Evolutionary conservation across 2,888 invertebrate genomes (phyloP).

Genomic region (Nomada fucata): DNA sequence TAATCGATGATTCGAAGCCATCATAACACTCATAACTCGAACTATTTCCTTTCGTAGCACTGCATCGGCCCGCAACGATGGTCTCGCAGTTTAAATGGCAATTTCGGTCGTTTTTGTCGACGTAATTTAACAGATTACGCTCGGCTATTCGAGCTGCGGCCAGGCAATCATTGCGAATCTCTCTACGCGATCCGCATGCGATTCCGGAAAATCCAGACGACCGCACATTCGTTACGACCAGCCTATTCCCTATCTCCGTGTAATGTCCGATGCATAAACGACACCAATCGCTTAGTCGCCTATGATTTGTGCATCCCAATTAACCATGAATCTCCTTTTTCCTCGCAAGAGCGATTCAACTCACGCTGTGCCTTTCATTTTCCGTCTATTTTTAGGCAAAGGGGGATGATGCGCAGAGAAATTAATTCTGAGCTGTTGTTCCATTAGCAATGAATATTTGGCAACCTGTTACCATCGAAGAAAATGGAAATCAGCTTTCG

Average conservation of each 20-base stretch:
- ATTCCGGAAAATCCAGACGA: conserved; percentile 17
- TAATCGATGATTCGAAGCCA: conserved; percentile 35
- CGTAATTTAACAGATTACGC: conserved; percentile 50
- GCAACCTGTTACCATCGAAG: background rate
- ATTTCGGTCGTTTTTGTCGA: conserved; percentile 51
- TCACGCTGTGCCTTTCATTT: background rate
- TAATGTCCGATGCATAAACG: conserved; percentile 1
- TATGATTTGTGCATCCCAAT: background rate
- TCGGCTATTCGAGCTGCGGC: conserved; percentile 9
- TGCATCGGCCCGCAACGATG: conserved; percentile 30
- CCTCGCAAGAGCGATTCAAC: background rate
- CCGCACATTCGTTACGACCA: conserved; percentile 33
- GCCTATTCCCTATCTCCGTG: conserved; percentile 5
- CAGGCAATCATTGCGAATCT: conserved; percentile 21
- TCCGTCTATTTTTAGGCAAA: too few species aligned
- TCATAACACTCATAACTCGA: conserved; percentile 45
- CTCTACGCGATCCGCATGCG: conserved; percentile 18
- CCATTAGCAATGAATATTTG: background rate
- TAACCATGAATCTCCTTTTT: background rate
- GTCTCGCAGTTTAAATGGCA: conserved; percentile 44
- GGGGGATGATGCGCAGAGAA: background rate
- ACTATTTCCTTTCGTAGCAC: background rate
- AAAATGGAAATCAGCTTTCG: background rate
- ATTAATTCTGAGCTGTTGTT: background rate
- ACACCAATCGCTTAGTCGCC: background rate